Conservation (phyloP, 2,888 invertebrate species). For the Clepsis dumicolana region DNA sequence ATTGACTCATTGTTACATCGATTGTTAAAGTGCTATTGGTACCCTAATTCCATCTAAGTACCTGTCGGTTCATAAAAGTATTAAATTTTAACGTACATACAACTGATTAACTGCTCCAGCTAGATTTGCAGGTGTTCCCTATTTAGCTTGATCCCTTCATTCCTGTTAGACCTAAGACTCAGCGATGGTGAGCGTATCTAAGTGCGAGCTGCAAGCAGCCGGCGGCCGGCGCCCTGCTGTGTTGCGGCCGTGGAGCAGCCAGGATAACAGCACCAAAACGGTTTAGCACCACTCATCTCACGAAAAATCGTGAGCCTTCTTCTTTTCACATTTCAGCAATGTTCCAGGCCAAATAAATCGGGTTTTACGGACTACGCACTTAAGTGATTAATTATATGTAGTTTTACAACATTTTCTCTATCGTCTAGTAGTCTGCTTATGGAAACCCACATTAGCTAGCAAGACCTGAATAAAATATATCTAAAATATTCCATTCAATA, state of each 20-base stretch:
- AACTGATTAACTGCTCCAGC: constrained; percentile 24
- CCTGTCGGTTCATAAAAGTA: constrained; percentile 20
- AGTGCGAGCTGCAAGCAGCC: background rate
- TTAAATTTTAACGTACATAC: constrained; percentile 15
- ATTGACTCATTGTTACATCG: constrained; percentile 8
- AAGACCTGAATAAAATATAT: constrained; percentile 25
- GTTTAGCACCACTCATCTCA: constrained; percentile 37
- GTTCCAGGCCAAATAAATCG: background rate
- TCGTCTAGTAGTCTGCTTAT: constrained; percentile 22
- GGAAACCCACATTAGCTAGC: constrained; percentile 30
- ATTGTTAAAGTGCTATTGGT: constrained; percentile 10
- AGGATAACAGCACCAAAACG: constrained; percentile 30
- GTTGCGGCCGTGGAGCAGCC: background rate
- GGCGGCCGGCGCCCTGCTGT: background rate
- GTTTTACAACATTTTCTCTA: constrained; percentile 16
- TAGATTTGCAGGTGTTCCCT: constrained; percentile 35
- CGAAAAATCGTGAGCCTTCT: constrained; percentile 7
- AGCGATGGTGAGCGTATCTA: constrained; percentile 4
- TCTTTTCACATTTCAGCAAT: constrained; percentile 21
- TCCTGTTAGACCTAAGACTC: constrained; percentile 20
- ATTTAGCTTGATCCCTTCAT: constrained; percentile 36
- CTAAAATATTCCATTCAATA: constrained; percentile 35
- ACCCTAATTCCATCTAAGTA: constrained; percentile 22
- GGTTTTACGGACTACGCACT: constrained; percentile 19
- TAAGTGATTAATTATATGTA: constrained; percentile 10